Conservation (phyloP, 2,888 invertebrate species). For the Pterostichus niger region DNA sequence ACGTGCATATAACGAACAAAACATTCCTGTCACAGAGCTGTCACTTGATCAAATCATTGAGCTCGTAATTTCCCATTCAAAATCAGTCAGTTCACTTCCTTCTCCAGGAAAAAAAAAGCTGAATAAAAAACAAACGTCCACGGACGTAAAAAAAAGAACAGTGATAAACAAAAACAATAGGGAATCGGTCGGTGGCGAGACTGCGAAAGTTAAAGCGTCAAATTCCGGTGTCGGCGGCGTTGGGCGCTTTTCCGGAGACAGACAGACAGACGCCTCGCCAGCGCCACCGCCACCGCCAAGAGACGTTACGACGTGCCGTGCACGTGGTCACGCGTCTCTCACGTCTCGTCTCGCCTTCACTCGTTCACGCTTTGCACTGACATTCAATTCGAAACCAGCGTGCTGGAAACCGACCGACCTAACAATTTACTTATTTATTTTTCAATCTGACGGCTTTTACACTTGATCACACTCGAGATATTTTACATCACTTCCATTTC, state of each 20-base stretch:
- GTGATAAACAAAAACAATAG: slow-evolving; percentile 47
- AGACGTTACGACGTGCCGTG: slow-evolving; percentile 19
- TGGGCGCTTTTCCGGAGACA: slow-evolving; percentile 30
- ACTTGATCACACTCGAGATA: slow-evolving; percentile 41
- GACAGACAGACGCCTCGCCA: slow-evolving; percentile 17
- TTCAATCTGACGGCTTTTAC: slow-evolving; percentile 39
- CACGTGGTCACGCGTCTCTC: slow-evolving; percentile 52
- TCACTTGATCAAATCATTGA: slow-evolving; percentile 48
- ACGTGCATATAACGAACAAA: slow-evolving; percentile 27
- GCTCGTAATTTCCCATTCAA: slow-evolving; percentile 46
- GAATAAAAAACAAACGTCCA: slow-evolving; percentile 28
- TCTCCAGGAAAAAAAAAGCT: slow-evolving; percentile 29
- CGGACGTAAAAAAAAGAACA: neutral
- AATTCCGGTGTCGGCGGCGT: slow-evolving; percentile 17
- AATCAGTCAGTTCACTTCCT: slow-evolving; percentile 46
- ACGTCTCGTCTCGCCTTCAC: neutral
- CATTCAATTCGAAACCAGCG: slow-evolving; percentile 53
- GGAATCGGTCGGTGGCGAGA: slow-evolving; percentile 13
- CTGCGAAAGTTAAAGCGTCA: slow-evolving; percentile 30
- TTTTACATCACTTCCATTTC: slow-evolving; percentile 5
- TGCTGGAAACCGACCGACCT: slow-evolving; percentile 41
- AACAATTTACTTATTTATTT: slow-evolving; percentile 49
- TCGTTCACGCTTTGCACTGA: slow-evolving; percentile 41
- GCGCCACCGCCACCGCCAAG: neutral
- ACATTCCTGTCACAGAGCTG: slow-evolving; percentile 19